Evolutionary conservation across 2,113 vertebrate genomes (phyloP), one percentile per base, ranked within the genome.

Genomic region (Ageneiosus marmoratus): DNA sequence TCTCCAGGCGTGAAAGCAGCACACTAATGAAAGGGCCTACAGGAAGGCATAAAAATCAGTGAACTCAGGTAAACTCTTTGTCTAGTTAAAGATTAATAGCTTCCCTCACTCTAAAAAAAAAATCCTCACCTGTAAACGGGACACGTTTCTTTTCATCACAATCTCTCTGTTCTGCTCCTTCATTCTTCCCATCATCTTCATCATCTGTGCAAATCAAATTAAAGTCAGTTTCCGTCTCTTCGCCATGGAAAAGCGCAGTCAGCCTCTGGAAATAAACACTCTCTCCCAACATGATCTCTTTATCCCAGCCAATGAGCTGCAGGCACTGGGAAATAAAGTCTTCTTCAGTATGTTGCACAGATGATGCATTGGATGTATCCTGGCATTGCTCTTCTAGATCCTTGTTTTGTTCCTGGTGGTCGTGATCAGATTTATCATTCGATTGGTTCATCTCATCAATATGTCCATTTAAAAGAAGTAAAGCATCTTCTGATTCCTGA

Each of bases 21-120:
- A 99, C 97, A 0, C 98, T 98, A 92, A 98, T 95, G 89, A 99
- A 99, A 0, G 97, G 98, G 50, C 98, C 98, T 99, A 91, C 1
- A 41, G 84, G 75, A 63, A 58, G 15, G 70, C 2, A 50, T 18
- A 32, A 53, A 22, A 76, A 76, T 53, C 16, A 76, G 50, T 51
- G 8, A 51, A 46, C n/a, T 70, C 22, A 2, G 2, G 22, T 10
- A 41, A 69, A 44, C 58, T 15, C 11, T 13, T 65, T 34, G 6
- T 15, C 12, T 62, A 29, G 58, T 62, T 29, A 10, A 62, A 20
- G 7, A 1, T 27, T 16, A 41, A 41, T 2, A 41, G 3, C 37
- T 41, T 2, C 37, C 37, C 5, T 41, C 37, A 5, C 10, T 3
- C 12, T 8, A 3, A 50, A 24, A 73, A 51, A 11, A 53, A 5